phyloP scores from a whole-genome alignment of 2,113 vertebrate genomes.

The Oreotragus oreotragus region DNA sequence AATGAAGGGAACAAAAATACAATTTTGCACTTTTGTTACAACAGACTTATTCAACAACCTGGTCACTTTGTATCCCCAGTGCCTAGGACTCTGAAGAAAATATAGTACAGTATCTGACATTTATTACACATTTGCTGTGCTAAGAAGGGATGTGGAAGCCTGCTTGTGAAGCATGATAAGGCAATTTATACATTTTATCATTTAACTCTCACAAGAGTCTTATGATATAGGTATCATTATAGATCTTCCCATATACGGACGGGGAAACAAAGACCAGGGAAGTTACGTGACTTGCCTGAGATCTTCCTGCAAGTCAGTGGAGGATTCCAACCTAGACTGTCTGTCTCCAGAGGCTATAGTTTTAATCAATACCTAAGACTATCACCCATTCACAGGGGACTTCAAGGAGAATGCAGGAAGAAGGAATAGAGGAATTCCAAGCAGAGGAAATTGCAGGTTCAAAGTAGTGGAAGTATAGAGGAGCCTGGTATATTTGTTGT shows the following conservation, averaged over 20 bases:
- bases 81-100: neutral
- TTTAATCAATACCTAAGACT: neutral
- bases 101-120: neutral
- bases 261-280: neutral
- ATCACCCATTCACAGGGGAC: neutral
- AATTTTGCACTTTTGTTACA: neutral
- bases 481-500: neutral
- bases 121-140: neutral
- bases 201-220: neutral
- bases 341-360: neutral
- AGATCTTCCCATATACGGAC: neutral
- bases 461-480: neutral
- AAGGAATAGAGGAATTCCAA: neutral
- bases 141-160: neutral
- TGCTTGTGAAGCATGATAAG: neutral
- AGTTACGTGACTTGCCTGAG: neutral
- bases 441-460: neutral
- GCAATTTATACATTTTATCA: neutral
- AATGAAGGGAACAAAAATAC: neutral
- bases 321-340: neutral
- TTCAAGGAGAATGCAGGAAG: neutral
- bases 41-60: neutral
- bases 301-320: neutral
- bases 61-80: neutral
- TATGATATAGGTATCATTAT: neutral